Conservation (phyloP, 92 coral and sea anemone species). For the Paragorgia papillata region DNA sequence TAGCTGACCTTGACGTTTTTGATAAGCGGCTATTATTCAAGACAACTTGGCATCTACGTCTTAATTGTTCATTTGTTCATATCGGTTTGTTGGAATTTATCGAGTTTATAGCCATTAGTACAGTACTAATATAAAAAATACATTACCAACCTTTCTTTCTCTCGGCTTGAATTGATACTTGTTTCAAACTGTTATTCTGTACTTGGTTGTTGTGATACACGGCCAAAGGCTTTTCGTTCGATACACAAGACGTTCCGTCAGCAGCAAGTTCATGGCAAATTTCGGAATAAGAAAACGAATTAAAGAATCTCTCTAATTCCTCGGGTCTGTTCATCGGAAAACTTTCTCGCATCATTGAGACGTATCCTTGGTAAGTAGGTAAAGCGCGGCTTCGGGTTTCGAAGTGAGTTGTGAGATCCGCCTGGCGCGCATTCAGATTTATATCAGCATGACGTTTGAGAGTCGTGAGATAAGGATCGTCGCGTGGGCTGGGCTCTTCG, state of each 20-base stretch:
- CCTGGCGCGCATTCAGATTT: slow-evolving; percentile 19
- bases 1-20: too few species aligned
- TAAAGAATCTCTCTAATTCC: slow-evolving; percentile 8
- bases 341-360: slow-evolving; percentile 27
- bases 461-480: slow-evolving; percentile 26
- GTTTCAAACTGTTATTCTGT: neutral
- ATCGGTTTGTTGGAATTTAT: neutral
- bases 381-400: neutral
- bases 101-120: too few species aligned
- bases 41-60: neutral
- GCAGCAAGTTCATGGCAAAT: slow-evolving; percentile 25
- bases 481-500: slow-evolving; percentile 31
- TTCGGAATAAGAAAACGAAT: slow-evolving; percentile 15
- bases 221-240: slow-evolving; percentile 2
- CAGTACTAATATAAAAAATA: neutral
- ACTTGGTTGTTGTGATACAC: neutral
- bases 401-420: neutral
- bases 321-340: slow-evolving; percentile 30
- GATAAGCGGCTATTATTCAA: too few species aligned
- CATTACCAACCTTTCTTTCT: neutral
- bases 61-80: neutral
- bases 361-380: too few species aligned
- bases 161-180: too few species aligned
- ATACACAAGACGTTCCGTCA: neutral
- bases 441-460: slow-evolving; percentile 30